Base-by-base conservation (phyloP, 2,797 vertebrate species). In the Myiothlypis coronata region DNA sequence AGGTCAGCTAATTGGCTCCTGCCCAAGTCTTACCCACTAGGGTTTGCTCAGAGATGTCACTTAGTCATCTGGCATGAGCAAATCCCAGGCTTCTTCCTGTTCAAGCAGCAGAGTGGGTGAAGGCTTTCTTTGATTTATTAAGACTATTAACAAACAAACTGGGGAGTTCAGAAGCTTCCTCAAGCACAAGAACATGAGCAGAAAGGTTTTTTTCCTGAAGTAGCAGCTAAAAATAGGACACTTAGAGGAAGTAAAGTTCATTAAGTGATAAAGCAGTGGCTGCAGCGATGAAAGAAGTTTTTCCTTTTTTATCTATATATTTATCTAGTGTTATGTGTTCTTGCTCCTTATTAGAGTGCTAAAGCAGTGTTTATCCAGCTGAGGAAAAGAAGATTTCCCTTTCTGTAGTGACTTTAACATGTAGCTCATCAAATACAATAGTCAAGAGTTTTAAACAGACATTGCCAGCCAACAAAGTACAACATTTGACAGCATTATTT, bases 261-360 rank as follows among this genome's bases (percentile, higher is more conserved):
- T 94, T 87, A 93, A 90, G 71, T 85, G 90, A 87, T 85, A 94
- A 94, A 95, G 83, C 56, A 53, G 95, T 89, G 72, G 81, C 86
- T 92, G 63, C 43, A 55, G 87, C 27, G 52, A 97, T 81, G 78
- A 88, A 81, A 94, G 79, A 71, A 93, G 75, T 63, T 92, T 83
- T 90, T 78, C 77, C 47, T 91, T 93, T 91, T 95, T 91, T 89
- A 93, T 75, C 85, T 90, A 93, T 34, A 95, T 37, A 55, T 95
- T 96, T 98, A 97, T 96, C 97, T 96, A 91, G 93, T 37, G 74
- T 74, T 93, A 87, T 64, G 87, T 92, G 95, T 96, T 87, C 85
- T 96, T 87, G 85, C 56, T 94, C 86, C 93, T 93, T 94, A 93
- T 94, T 92, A 93, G 75, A 86, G 83, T 94, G 88, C 81, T 86